phyloP scores from a whole-genome alignment of 2,113 vertebrate species.

The Seriola aureovittata region DNA sequence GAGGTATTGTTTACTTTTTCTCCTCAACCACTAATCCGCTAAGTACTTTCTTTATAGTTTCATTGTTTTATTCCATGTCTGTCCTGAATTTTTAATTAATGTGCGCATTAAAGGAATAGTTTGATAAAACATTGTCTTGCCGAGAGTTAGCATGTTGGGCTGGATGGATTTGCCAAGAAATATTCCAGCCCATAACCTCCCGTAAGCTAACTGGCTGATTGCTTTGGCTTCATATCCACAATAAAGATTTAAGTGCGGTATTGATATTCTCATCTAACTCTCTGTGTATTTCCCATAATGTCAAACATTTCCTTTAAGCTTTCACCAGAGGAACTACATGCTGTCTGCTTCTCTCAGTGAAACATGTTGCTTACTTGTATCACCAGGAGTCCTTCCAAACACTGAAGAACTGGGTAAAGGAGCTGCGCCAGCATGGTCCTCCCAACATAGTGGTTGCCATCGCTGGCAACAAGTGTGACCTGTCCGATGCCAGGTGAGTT shows the following conservation, averaged over 20 bases:
- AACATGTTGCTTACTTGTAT: conserved; percentile 25
- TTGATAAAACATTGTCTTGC: not conserved
- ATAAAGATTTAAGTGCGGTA: not conserved
- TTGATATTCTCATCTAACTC: not conserved
- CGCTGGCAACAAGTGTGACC: conserved; percentile 97
- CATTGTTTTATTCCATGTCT: not conserved
- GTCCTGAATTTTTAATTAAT: not conserved
- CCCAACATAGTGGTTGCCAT: conserved; percentile 98
- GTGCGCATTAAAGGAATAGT: not conserved
- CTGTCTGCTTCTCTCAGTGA: not conserved
- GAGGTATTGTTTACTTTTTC: conserved; percentile 86
- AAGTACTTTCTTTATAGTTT: not conserved
- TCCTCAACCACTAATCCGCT: not conserved
- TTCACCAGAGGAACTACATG: not conserved
- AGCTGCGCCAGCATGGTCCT: conserved; percentile 96
- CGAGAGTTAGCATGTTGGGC: not conserved
- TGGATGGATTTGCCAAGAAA: not conserved
- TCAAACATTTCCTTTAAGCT: too few species aligned
- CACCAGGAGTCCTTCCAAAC: conserved; percentile 95
- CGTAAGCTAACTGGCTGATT: not conserved
- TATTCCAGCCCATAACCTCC: not conserved
- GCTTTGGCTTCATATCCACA: not conserved
- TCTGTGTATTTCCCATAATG: not conserved
- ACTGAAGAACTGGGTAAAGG: conserved; percentile 98
- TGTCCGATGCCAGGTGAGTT: conserved; percentile 92